Conservation (phyloP, 2,113 vertebrate genomes). For the Hemicordylus capensis region DNA sequence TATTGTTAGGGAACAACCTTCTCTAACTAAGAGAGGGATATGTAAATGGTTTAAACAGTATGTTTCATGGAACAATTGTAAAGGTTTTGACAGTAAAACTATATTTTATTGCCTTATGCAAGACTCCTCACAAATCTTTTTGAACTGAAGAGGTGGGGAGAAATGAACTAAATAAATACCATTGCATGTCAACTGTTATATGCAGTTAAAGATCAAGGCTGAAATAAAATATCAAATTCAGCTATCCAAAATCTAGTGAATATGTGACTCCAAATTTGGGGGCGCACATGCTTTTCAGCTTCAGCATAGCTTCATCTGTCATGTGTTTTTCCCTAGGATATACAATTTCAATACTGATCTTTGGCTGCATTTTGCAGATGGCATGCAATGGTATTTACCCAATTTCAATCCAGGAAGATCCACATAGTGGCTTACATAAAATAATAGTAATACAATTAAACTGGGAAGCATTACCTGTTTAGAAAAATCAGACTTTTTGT, state of each 20-base stretch:
- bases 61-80: not conserved
- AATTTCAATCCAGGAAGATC: too few relatives aligned
- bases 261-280: not conserved
- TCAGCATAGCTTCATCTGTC: not conserved
- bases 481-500: not conserved
- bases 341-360: too few relatives aligned
- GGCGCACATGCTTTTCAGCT: not conserved
- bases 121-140: not conserved
- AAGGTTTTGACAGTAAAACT: not conserved
- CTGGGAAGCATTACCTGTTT: not conserved
- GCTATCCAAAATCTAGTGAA: not conserved
- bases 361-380: too few relatives aligned
- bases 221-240: not conserved
- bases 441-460: too few relatives aligned
- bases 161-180: not conserved
- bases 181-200: not conserved
- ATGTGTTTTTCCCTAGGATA: not conserved
- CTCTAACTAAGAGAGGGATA: not conserved
- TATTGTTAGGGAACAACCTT: not conserved
- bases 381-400: too few relatives aligned
- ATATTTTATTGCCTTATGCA: not conserved
- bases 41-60: not conserved
- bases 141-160: not conserved
- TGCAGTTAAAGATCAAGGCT: not conserved
- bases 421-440: too few relatives aligned